Base-by-base conservation (phyloP, 1,140 invertebrate genomes). In the Kradibia gibbosae region DNA sequence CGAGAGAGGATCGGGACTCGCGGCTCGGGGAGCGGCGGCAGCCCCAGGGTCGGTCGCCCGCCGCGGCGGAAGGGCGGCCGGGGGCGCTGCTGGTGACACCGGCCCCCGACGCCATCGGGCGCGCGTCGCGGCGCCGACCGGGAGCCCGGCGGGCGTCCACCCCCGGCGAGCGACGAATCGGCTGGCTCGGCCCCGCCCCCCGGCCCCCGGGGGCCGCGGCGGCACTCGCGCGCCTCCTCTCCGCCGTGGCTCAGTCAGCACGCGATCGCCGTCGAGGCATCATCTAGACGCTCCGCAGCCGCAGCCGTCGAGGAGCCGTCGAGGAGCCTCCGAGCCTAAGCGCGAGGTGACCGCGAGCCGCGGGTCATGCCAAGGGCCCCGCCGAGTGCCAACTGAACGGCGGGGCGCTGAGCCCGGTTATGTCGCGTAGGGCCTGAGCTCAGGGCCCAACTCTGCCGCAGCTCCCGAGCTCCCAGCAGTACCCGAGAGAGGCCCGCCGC, bases 231-330 rank as follows among this genome's bases (percentile, higher is more conserved):
- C 87, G 84, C 84, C 60, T 50, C 75, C 2, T 48, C 34, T 45
- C 20, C n/a, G n/a, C 48, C 67, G 50, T 67, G 34, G 87, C 87
- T 88, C 90, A 91, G 90, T 91, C 85, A 86, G 86, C 86, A 88
- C 84, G 89, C 88, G 89, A 91, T 83, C 89, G 88, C 86, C 86
- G 83, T 86, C 86, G 85, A 84, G 86, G 86, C 71, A 83, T 78
- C 82, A 81, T 87, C 86, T 86, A n/a, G n/a, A n/a, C n/a, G n/a
- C n/a, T 67, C 20, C 13, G 15, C 25, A 20, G n/a, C 11, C 28
- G 0, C 34, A 15, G 17, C 15, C 20, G 72, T 22, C 13, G 3
- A 25, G 1, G 31, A n/a, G 28, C 28, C 28, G 36, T 1, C 5
- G 1, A 17, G 1, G 15, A n/a, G 25, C 10, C 22, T 28, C 11